Conservation (phyloP, 2,888 invertebrate genomes). For the Pseudolycoriella hygida region DNA sequence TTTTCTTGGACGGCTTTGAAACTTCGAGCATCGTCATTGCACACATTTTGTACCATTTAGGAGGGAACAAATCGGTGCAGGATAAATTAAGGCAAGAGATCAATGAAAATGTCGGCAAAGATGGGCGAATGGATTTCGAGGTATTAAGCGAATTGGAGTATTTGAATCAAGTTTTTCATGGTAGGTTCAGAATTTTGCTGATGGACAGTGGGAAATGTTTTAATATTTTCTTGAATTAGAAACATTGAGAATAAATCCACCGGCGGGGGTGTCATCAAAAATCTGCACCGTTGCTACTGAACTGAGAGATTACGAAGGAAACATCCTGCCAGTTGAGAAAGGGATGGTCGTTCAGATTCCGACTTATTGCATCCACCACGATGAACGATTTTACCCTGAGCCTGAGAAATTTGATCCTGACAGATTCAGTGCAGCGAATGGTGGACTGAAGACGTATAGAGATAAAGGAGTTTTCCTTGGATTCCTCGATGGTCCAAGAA, state of each 20-base stretch:
- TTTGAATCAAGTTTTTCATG: conserved; percentile 23
- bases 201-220: conserved; percentile 3
- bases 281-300: not conserved
- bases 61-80: conserved; percentile 16
- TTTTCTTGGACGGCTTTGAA: conserved; percentile 24
- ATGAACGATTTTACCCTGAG: not conserved
- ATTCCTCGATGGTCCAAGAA: not conserved
- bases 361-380: not conserved
- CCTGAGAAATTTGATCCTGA: not conserved
- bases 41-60: conserved; percentile 15
- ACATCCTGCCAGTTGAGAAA: not conserved
- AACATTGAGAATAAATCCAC: not conserved
- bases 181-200: conserved; percentile 15
- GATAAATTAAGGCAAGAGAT: conserved; percentile 19
- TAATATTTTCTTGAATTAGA: not conserved
- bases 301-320: not conserved
- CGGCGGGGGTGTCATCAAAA: not conserved
- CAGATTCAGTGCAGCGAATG: not conserved
- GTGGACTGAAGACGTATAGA: not conserved
- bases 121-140: conserved; percentile 17
- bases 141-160: conserved; percentile 19
- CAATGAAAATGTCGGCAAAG: conserved; percentile 9
- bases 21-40: conserved; percentile 20
- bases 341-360: not conserved
- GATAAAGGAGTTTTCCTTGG: not conserved